A percentile compares a stretch with the other conserved stretches of the same genome.
phyloP scores from a whole-genome alignment of 2,797 vertebrate genomes.

The Enteromius radiatus region DNA sequence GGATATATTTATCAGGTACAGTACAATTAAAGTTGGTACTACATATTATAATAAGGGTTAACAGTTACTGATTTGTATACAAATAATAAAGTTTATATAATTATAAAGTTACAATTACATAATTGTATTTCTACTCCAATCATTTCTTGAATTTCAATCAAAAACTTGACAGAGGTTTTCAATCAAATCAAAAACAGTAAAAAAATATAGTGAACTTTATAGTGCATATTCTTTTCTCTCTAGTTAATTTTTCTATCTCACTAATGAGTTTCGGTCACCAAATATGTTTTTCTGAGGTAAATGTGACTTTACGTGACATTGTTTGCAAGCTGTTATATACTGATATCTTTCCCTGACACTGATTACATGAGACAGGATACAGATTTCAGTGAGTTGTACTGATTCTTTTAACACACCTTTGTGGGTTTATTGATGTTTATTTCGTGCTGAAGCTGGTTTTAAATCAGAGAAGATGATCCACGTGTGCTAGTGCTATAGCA shows the following conservation, averaged over 20 bases:
- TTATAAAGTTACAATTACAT: neutral
- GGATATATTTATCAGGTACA: neutral
- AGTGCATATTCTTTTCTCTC: neutral
- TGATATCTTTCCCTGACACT: neutral
- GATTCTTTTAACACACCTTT: neutral
- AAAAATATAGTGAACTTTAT: too few relatives aligned
- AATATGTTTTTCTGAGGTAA: neutral
- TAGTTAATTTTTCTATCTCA: neutral
- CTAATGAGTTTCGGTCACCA: neutral
- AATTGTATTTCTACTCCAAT: neutral
- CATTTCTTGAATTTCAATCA: too few relatives aligned
- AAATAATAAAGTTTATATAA: neutral
- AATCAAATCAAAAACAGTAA: too few relatives aligned
- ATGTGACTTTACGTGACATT: neutral
- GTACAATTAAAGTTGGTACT: neutral
- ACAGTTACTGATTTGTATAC: neutral
- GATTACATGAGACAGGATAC: neutral
- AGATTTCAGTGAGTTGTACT: neutral
- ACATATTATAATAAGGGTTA: neutral
- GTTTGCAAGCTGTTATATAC: neutral
- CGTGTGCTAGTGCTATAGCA: neutral
- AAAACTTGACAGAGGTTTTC: too few relatives aligned
- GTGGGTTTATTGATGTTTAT: neutral
- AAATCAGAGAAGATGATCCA: neutral
- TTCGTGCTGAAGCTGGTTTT: neutral